phyloP scores from a whole-genome alignment of 2,797 vertebrate species.

The Merluccius polli region DNA sequence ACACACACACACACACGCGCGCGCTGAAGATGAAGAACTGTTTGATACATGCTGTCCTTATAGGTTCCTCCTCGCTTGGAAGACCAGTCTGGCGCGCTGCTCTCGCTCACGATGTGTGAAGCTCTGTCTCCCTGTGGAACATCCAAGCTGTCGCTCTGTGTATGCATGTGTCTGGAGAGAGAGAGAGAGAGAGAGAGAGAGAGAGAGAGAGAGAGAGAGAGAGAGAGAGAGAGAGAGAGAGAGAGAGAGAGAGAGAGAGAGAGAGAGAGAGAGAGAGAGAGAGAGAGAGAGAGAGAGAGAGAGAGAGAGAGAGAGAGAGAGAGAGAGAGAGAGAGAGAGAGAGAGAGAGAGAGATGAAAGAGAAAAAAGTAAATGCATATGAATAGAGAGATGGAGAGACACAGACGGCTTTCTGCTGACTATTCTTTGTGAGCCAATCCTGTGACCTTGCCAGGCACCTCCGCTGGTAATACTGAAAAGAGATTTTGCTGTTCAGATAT shows the following conservation, averaged over 20 bases:
- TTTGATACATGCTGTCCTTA: background rate
- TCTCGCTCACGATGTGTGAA: conserved; percentile 38
- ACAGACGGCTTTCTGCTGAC: background rate
- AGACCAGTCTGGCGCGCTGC: conserved; percentile 9
- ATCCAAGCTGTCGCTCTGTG: conserved; percentile 44
- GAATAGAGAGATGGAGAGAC: conserved; percentile 12
- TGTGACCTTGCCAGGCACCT: background rate
- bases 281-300: no score
- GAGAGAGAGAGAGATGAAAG: background rate
- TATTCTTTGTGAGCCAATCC: conserved; percentile 2
- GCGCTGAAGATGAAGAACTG: background rate
- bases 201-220: conserved; percentile 16
- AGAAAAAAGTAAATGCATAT: conserved; percentile 9
- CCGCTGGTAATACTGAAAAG: conserved; percentile 29
- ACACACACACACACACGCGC: background rate
- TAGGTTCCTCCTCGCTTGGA: background rate
- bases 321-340: no score
- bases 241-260: background rate
- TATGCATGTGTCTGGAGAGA: conserved; percentile 18
- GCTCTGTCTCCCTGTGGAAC: conserved; percentile 43
- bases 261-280: background rate
- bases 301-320: no score
- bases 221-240: conserved; percentile 7
- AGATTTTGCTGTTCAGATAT: conserved; percentile 42
- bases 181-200: conserved; percentile 11